Base-by-base conservation (phyloP, 2,888 invertebrate genomes). In the Amphipyra tragopoginis region DNA sequence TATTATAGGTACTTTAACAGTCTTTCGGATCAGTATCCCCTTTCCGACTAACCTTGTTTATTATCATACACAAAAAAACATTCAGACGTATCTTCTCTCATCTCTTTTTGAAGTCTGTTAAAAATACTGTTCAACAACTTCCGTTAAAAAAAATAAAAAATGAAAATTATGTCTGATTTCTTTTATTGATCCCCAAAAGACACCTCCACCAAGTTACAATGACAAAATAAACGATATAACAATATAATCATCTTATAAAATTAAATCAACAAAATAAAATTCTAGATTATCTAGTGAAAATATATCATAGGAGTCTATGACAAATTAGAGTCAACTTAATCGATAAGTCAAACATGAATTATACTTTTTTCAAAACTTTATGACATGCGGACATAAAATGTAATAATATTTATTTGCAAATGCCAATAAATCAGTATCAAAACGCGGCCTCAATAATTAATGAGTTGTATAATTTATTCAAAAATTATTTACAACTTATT, bases 171-270 rank as follows among this genome's bases (percentile, higher is more conserved):
- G 0, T 47, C 7, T 59, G 52, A 57, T 63, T 57, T 52, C 48
- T 59, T 59, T 72, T 45, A 47, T 85, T 63, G 59, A 62, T 73
- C 80, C 84, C 88, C 87, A 84, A 87, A 83, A 87, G 74, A 86
- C 83, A 86, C 89, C 89, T 80, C 75, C 85, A 88, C 86, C 87
- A 48, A 63, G 43, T 29, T 53, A 60, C 61, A 58, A 64, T 60
- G 14, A 70, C 72, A 72, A 60, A 58, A 60, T 51, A 70, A 65
- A 62, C 63, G 56, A 49, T 43, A 65, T 58, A 79, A 80, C 75
- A 68, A 72, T 68, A 73, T 71, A 77, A 83, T 80, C 72, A 68
- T 78, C 62, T 73, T 40, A 65, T 61, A 59, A 72, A 65, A 74
- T 75, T 79, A 79, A 77, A 82, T 78, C 77, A 77, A 77, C 63